Base-by-base conservation (phyloP, 2,797 vertebrate species). In the Gallinago nigripennis region DNA sequence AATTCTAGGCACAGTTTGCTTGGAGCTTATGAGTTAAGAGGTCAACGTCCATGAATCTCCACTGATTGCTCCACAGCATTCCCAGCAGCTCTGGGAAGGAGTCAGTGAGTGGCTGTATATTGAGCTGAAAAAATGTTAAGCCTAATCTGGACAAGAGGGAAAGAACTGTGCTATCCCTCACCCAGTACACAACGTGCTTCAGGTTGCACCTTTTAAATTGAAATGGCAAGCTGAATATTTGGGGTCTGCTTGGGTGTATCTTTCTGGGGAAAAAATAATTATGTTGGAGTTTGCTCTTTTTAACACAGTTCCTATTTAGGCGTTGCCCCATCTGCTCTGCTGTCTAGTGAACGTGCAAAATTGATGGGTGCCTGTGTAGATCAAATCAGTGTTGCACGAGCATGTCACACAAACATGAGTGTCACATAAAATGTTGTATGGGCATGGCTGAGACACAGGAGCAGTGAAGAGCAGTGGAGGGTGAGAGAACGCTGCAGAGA, bases 361-460 rank as follows among this genome's bases (percentile, higher is more conserved):
- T 0, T 24, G 68, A 33, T 12, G 58, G 39, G 39, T 66, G 79
- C 24, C 37, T 41, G 39, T 45, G 48, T 61, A 58, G 48, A 81
- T 46, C 16, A 50, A 84, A 69, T 2, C 0, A 0, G 4, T 63
- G 56, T 39, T 5, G 2, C 33, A 8, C 0, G 1, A 21, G 14
- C 1, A 0, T 11, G 46, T 75, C 8, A 50, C 76, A 27, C 16
- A 25, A 18, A 6, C 45, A 12, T 7, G 0, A 5, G 18, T 16
- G 63, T 58, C 68, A 27, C 53, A 5, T 5, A 0, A 73, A 24
- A 53, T 23, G 51, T 28, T 68, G 65, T n/a, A 27, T 2, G 1
- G 11, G 41, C 21, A 4, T 73, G 61, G 66, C 61, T 82, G 70
- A 35, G 83, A 16, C 12, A 23, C 46, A 60, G 30, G 33, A 64